phyloP scores from a whole-genome alignment of 1,140 invertebrate species.

The Andricus grossulariae region DNA sequence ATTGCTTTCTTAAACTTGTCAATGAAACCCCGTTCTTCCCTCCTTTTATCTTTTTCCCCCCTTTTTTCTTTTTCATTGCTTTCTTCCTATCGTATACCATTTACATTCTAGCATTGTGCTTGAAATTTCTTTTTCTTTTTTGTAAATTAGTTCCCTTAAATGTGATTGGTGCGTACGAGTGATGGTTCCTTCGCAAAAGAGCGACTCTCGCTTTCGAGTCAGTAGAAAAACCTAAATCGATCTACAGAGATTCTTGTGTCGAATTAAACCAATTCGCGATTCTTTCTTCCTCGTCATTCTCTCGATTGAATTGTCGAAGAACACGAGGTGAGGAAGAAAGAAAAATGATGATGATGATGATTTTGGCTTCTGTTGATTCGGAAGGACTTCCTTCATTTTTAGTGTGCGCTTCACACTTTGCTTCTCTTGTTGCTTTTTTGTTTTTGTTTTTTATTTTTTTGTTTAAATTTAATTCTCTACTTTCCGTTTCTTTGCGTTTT shows the following conservation, averaged over 20 bases:
- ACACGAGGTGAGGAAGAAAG: constrained; percentile 45
- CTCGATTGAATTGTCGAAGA: constrained; percentile 38
- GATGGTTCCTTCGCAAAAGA: constrained; percentile 9
- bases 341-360: constrained; percentile 1
- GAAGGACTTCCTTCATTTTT: not conserved
- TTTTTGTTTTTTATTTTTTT: not conserved
- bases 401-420: constrained; percentile 12
- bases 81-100: constrained; percentile 18
- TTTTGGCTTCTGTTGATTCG: constrained; percentile 18
- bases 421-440: not conserved
- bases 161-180: constrained; percentile 28
- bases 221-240: constrained; percentile 40
- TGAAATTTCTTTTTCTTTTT: constrained; percentile 8
- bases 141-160: not conserved
- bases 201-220: constrained; percentile 33
- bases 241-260: constrained; percentile 32
- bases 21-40: not conserved
- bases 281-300: constrained; percentile 24
- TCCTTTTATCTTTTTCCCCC: not conserved
- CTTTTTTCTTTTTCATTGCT: not conserved
- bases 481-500: not conserved
- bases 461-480: not conserved
- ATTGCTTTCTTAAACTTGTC: not conserved
- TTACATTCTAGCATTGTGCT: constrained; percentile 5
- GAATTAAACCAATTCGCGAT: not conserved